Conservation (phyloP, 2,113 vertebrate species). For the Tragelaphus buxtoni region DNA sequence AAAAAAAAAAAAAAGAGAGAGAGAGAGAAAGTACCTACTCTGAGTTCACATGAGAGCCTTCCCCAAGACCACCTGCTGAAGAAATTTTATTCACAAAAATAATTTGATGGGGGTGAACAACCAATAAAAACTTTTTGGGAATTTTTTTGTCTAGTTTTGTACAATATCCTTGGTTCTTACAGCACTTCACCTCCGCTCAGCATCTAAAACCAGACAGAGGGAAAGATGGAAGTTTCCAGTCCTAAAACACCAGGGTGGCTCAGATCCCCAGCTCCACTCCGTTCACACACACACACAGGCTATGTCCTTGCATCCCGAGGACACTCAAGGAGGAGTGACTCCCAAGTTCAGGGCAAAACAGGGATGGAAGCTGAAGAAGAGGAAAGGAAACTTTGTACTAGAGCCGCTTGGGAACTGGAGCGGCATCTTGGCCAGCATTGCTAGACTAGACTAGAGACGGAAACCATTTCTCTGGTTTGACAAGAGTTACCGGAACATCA, state of each 20-base stretch:
- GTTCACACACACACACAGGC: not conserved
- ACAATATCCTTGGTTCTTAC: not conserved
- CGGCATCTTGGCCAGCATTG: fast-evolving
- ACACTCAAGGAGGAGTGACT: fast-evolving
- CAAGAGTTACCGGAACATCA: not conserved
- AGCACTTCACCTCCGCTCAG: not conserved
- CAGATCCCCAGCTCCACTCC: not conserved
- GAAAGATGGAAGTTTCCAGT: not conserved
- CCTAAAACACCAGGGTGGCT: not conserved
- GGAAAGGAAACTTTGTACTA: not conserved
- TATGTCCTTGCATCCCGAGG: fast-evolving
- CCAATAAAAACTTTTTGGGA: not conserved
- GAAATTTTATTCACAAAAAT: not conserved
- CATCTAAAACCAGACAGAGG: not conserved
- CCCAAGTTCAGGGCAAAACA: not conserved
- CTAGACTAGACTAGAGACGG: not conserved
- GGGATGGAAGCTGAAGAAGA: not conserved
- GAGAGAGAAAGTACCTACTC: not conserved
- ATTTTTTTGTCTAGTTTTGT: not conserved
- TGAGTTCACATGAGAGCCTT: not conserved
- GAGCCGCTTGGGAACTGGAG: not conserved
- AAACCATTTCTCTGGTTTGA: not conserved
- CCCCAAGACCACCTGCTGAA: not conserved
- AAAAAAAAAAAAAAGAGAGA: not conserved
- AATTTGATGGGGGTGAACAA: not conserved